phyloP scores from a whole-genome alignment of 2,113 vertebrate genomes.

The Oxyruncus cristatus region DNA sequence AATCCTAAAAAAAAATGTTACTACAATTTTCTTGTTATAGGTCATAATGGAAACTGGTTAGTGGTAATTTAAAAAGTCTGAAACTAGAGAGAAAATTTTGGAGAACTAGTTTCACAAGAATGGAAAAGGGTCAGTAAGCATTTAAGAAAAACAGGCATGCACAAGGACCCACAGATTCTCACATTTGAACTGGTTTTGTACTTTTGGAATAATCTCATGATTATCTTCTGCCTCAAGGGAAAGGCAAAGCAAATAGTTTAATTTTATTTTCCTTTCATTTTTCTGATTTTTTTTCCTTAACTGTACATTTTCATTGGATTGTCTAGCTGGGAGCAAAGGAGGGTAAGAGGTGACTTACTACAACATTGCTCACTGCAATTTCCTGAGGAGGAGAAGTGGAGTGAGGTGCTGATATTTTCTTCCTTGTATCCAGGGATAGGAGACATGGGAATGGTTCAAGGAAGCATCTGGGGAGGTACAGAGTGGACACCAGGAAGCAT shows the following conservation, averaged over 20 bases:
- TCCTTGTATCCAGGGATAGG: no score
- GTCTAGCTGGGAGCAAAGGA: not conserved
- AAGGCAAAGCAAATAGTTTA: not conserved
- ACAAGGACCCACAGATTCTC: not conserved
- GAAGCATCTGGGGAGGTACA: not conserved
- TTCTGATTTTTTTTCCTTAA: not conserved
- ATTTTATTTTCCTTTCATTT: not conserved
- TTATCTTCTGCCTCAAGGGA: not conserved
- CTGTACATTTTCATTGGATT: not conserved
- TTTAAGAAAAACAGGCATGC: not conserved
- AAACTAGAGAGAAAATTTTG: not conserved
- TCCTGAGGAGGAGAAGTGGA: not conserved
- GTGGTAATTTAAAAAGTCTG: not conserved
- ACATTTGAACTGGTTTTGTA: not conserved
- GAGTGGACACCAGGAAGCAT: not conserved
- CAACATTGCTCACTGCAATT: not conserved
- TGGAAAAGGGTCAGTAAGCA: not conserved
- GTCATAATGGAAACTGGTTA: not conserved
- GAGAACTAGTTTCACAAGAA: not conserved
- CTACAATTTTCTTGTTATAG: not conserved
- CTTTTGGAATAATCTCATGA: not conserved
- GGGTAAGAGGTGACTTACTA: not conserved
- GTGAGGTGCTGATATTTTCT: not conserved
- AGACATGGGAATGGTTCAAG: not conserved
- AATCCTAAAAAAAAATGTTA: not conserved